A percentile compares a stretch with the other conserved stretches of the same genome.
Conservation (phyloP, 2,797 vertebrate genomes). For the Percopsis omiscomaycus region DNA sequence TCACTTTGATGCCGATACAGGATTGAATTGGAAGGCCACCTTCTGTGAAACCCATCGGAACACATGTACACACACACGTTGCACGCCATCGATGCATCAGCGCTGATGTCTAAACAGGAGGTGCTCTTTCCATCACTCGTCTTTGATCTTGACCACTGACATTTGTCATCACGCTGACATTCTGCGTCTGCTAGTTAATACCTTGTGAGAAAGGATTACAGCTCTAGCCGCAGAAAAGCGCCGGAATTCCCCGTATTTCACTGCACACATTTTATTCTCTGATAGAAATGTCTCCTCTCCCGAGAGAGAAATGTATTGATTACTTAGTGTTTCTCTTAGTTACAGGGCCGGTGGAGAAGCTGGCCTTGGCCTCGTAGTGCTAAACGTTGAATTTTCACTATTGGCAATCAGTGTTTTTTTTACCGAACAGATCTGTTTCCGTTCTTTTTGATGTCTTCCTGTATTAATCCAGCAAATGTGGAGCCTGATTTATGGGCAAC, state of each 20-base stretch:
- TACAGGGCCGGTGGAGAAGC: conserved; percentile 17
- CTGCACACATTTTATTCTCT: neutral
- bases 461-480: conserved; percentile 43
- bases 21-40: conserved; percentile 55
- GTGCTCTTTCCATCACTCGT: conserved; percentile 16
- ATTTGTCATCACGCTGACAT: conserved; percentile 34
- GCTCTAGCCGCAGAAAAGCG: conserved; percentile 3
- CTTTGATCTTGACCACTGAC: conserved; percentile 48
- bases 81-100: conserved; percentile 18
- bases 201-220: conserved; percentile 4
- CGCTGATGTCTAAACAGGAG: conserved; percentile 35
- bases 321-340: conserved; percentile 8
- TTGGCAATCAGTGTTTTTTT: conserved; percentile 11
- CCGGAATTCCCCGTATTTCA: conserved; percentile 16
- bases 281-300: neutral
- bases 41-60: conserved; percentile 18
- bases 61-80: neutral
- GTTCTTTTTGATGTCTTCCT: conserved; percentile 51
- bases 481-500: conserved; percentile 59
- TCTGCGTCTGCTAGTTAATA: conserved; percentile 19
- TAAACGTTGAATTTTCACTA: conserved; percentile 14
- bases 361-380: neutral
- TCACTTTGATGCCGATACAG: conserved; percentile 52
- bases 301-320: conserved; percentile 1
- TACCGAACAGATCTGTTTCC: conserved; percentile 42